Evolutionary conservation across 35 echinoderm and acorn worm genomes (phyloP), one percentile per base, ranked within the genome.

Genomic region (Lytechinus pictus): DNA sequence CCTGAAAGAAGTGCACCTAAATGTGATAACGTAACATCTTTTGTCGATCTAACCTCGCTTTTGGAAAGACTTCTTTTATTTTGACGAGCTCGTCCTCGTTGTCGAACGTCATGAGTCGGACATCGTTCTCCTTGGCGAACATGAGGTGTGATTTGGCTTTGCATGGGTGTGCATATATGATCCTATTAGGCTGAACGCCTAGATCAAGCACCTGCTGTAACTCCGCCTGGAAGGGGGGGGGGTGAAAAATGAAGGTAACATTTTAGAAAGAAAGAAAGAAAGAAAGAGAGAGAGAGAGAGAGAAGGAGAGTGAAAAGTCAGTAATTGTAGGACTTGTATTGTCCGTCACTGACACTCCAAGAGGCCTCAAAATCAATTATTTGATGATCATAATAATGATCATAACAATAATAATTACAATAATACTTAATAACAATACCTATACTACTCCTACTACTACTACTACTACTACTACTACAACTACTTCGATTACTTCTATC

Each of bases 21-120:
- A 44, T 44, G 33, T 44, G 33, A 44, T 44, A 44, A 44, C 33
- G 2, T 44, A 44, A 44, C 33, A 44, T 44, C 33, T 44, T 2
- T 44, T 44, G 33, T 44, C 33, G 2, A 44, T 29, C 96, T 94
- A 90, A 97, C 97, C 94, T 95, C 86, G 97, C 96, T 19, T 9
- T 66, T 87, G 98, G 95, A 54, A 94, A 97, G 13, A 97, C 86
- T 9, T 52, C 27, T 56, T 96, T 96, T 24, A 99, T 91, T 92
- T 99, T 99, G 4, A 96, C 28, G 55, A 99, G 94, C 55, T 99
- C 97, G 10, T 95, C 90, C 92, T 96, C 97, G 33, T 96, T 97
- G 97, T 99, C 98, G 96, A 99, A 99, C 21, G 98, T 97, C 98
- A 99, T 99, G 19, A 97, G 94, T 8, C 52, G 54, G 9, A 97